Percentiles rank a stretch among this genome's conserved stretches.
phyloP scores from a whole-genome alignment of 2,888 invertebrate species.

The Panopea generosa region DNA sequence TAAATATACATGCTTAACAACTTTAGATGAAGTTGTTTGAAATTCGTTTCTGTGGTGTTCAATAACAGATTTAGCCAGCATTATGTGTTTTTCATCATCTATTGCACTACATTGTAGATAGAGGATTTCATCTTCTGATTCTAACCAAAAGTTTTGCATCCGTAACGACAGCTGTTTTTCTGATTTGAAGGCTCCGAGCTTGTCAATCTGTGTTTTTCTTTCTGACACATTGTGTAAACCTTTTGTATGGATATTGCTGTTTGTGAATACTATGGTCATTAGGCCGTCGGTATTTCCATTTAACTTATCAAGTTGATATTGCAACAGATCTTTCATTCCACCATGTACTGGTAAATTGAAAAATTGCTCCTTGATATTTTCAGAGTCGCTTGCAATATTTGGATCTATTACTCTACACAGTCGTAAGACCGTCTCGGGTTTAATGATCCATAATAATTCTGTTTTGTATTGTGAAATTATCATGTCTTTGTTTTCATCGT shows the following conservation, averaged over 20 bases:
- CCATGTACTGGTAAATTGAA: constrained; percentile 61
- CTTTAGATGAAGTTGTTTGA: background rate
- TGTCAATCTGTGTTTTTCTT: constrained; percentile 49
- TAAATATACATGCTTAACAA: constrained; percentile 40
- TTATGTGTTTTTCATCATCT: constrained; percentile 62
- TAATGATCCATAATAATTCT: constrained; percentile 49
- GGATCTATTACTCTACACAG: constrained; percentile 13
- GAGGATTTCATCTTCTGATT: constrained; percentile 35
- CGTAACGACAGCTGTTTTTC: constrained; percentile 62
- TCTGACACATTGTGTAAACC: background rate
- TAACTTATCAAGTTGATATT: constrained; percentile 1
- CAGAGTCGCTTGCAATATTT: constrained; percentile 1
- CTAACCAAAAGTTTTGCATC: constrained; percentile 60
- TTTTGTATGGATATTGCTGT: constrained; percentile 63
- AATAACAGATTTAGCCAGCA: constrained; percentile 58
- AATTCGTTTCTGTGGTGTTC: constrained; percentile 45
- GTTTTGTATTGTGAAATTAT: constrained; percentile 9
- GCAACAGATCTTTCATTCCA: constrained; percentile 50
- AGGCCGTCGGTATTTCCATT: background rate
- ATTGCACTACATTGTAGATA: constrained; percentile 62
- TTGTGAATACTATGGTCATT: constrained; percentile 59
- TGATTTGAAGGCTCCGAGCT: constrained; percentile 66
- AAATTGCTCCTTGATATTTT: constrained; percentile 33
- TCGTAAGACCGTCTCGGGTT: constrained; percentile 61
- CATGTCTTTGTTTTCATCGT: too few species aligned